Conservation (phyloP, 2,113 vertebrate species). For the Agelaius phoeniceus region DNA sequence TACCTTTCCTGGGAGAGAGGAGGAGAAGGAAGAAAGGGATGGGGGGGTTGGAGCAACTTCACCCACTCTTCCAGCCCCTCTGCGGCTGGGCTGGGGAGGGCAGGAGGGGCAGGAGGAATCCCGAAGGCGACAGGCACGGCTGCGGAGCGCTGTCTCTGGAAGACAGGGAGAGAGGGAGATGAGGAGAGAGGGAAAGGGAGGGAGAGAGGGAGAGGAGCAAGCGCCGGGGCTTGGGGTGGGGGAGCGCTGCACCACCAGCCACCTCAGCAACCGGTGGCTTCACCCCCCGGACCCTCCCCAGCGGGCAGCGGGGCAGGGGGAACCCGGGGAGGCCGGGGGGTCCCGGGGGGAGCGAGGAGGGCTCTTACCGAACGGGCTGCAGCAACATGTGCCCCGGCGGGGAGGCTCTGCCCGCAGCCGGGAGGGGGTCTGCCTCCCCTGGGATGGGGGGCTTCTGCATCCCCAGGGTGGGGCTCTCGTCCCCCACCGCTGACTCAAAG, state of each 20-base stretch:
- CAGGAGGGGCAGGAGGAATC: conserved; percentile 9
- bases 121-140: conserved; percentile 20
- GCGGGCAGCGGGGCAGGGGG: background rate
- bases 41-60: conserved; percentile 34
- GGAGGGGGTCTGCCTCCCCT: background rate
- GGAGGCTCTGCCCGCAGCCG: background rate
- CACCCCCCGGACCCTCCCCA: background rate
- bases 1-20: conserved; percentile 45
- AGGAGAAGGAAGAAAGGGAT: conserved; percentile 23
- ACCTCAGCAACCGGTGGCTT: conserved; percentile 69
- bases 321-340: background rate
- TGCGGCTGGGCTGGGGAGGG: background rate
- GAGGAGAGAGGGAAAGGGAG: conserved; percentile 21
- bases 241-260: background rate
- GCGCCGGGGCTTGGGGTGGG: conserved; percentile 35
- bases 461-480: background rate
- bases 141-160: conserved; percentile 40
- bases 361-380: conserved; percentile 34
- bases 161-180: conserved; percentile 21
- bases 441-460: background rate
- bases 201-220: conserved; percentile 45
- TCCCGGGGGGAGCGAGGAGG: background rate
- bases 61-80: background rate
- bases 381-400: conserved; percentile 38
- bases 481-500: background rate